These are phyloP conservation scores for Petrophora chlorosata DNA, from an alignment of 2,888 invertebrate genomes.

Conservation along the genomic window DNA sequence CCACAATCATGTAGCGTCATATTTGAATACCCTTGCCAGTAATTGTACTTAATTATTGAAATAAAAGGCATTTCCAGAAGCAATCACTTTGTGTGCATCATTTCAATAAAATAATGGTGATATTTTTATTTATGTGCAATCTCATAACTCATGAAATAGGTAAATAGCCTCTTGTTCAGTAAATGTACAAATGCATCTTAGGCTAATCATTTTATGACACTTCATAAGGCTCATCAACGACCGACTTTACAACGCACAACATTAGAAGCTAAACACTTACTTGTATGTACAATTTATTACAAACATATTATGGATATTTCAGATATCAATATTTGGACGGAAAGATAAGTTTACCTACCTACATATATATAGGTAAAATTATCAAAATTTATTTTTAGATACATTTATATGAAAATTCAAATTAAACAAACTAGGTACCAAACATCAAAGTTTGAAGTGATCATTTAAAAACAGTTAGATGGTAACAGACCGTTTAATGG, in stretches of 20 bases:
- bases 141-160: constrained; percentile 38
- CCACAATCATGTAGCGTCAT: constrained; percentile 1
- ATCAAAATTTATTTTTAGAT: not conserved
- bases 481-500: constrained; percentile 16
- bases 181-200: constrained; percentile 21
- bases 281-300: not conserved
- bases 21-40: not conserved
- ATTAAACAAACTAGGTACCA: no score
- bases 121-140: constrained; percentile 34
- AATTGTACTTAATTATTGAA: not conserved
- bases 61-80: not conserved
- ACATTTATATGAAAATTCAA: not conserved
- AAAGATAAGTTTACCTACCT: constrained; percentile 2
- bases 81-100: constrained; percentile 35
- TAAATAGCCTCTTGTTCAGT: constrained; percentile 47
- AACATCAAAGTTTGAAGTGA: not conserved
- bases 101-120: constrained; percentile 31
- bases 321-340: constrained; percentile 14
- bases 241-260: no score
- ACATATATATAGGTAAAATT: not conserved
- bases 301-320: constrained; percentile 8
- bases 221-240: no score
- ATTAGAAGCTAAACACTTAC: not conserved
- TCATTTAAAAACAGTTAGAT: not conserved
- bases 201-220: no score